phyloP scores from a whole-genome alignment of 2,113 vertebrate genomes.

The Leptodactylus fuscus region DNA sequence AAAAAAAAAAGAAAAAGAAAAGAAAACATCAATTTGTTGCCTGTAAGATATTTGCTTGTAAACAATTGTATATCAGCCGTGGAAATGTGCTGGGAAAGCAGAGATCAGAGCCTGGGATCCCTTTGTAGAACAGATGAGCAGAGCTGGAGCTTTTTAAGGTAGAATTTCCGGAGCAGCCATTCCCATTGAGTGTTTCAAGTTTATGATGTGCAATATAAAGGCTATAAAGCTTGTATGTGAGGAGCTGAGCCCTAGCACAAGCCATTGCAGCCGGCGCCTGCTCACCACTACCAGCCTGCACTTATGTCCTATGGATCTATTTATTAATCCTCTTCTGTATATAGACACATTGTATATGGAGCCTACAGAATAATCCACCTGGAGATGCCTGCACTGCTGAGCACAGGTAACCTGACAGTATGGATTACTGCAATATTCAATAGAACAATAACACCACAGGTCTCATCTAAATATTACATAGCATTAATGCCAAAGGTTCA shows the following conservation, averaged over 20 bases:
- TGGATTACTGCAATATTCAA: too few relatives aligned
- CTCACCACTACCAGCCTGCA: conserved; percentile 63
- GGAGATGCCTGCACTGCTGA: not conserved
- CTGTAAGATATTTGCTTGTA: not conserved
- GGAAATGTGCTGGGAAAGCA: conserved; percentile 65
- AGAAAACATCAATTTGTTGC: not conserved
- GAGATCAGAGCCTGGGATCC: conserved; percentile 71
- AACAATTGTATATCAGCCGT: conserved; percentile 51
- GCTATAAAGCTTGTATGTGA: conserved; percentile 76
- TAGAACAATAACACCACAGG: not conserved
- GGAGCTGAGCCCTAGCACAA: conserved; percentile 67
- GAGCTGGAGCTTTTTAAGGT: conserved; percentile 77
- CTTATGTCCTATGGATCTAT: not conserved
- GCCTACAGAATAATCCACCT: not conserved
- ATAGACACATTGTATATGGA: not conserved
- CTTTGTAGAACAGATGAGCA: conserved; percentile 76
- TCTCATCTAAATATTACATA: not conserved
- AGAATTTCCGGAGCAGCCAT: conserved; percentile 81
- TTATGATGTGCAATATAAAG: conserved; percentile 84
- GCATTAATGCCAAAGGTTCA: not conserved
- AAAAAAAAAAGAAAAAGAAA: not conserved
- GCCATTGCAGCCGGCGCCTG: conserved; percentile 77
- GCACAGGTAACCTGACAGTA: not conserved
- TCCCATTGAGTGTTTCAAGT: conserved; percentile 79
- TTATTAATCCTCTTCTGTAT: not conserved